Evolutionary conservation across 2,113 vertebrate genomes (phyloP), one percentile per base, ranked within the genome.

Genomic region (Ovis canadensis): DNA sequence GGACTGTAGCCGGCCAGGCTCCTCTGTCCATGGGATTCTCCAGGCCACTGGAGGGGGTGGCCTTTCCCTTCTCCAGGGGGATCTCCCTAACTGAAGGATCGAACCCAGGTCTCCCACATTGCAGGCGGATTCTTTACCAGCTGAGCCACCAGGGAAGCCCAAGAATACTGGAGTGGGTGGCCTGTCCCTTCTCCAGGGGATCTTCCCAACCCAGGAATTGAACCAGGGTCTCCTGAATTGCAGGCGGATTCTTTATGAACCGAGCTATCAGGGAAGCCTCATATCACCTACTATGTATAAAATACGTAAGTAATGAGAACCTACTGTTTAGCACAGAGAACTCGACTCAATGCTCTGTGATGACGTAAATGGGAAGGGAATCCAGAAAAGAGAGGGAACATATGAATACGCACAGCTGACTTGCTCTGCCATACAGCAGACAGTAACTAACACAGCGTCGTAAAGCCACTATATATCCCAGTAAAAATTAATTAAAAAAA

Each of bases 101-200:
- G 0, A 36, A 67, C 8, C 62, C 64, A 67, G 16, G 4, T 19
- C 33, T 67, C 33, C 16, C 2, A 2, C 33, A 36, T 11, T 10
- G 33, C 62, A 67, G 64, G 64, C 1, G 2, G 64, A 21, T 36
- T 67, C 17, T 67, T 67, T 67, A 10, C 64, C 62, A 67, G 33
- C 33, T 67, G 62, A 67, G 33, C 4, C 33, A n/a, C 16, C 62
- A 17, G 7, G 16, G 62, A 67, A n/a, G 62, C 33, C 62, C 62
- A 19, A 67, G 33, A 67, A 36, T 0, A 5, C 64, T 36, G 64
- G 33, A 67, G 8, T 36, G 64, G 33, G n/a, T 3, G 1, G 64
- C n/a, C 33, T 5, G 0, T 11, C 8, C 64, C 64, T 67, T 21
- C 64, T 67, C 33, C n/a, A 5, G 17, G 0, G n/a, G 17, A 11